Conservation (phyloP, 2,797 vertebrate genomes). For the Neosilurus hyrtlii region DNA sequence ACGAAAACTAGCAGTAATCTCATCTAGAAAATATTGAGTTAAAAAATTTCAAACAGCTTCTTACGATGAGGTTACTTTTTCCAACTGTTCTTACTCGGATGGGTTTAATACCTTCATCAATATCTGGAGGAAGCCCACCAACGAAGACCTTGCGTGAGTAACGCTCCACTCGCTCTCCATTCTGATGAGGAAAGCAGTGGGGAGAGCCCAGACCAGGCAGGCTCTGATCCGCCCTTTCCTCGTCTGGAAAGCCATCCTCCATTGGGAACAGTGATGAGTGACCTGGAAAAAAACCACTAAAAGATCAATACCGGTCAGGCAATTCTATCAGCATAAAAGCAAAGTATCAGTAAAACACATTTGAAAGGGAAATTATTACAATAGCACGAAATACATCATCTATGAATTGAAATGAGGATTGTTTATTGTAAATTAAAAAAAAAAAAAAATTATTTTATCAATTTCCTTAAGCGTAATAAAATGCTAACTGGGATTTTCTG, state of each 20-base stretch:
- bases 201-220: conserved; percentile 91
- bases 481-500: background rate
- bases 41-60: background rate
- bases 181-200: conserved; percentile 98
- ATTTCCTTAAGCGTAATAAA: background rate
- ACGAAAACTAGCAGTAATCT: conserved; percentile 98
- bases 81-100: background rate
- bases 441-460: too few relatives aligned
- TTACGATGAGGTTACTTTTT: background rate
- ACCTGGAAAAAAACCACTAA: conserved; percentile 68
- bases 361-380: background rate
- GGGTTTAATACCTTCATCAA: conserved; percentile 86
- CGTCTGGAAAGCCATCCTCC: conserved; percentile 97
- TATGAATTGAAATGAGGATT: too few relatives aligned
- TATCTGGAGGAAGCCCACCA: conserved; percentile 93
- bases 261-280: conserved; percentile 98
- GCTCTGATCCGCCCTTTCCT: conserved; percentile 91
- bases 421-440: too few relatives aligned
- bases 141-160: conserved; percentile 98
- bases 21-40: conserved; percentile 83
- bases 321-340: background rate
- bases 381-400: too few relatives aligned
- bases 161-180: conserved; percentile 96
- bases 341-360: background rate
- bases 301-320: conserved; percentile 10